phyloP scores from a whole-genome alignment of 2,888 invertebrate genomes.

The Exephanes ischioxanthus region DNA sequence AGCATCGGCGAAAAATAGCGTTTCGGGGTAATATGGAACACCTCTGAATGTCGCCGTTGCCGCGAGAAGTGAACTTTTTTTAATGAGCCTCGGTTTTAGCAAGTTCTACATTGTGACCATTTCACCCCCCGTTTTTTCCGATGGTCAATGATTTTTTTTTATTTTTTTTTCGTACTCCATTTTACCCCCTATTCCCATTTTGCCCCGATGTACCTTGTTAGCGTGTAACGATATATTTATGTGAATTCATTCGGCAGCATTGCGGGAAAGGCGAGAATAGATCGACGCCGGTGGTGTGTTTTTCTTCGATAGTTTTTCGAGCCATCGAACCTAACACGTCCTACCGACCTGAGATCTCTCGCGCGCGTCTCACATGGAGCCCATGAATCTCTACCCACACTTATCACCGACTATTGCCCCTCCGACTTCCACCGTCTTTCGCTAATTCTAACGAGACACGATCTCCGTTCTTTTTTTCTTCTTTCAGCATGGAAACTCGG shows the following conservation, averaged over 20 bases:
- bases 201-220: background rate
- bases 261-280: background rate
- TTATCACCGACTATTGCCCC: background rate
- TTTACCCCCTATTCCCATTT: too few species aligned
- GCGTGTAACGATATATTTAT: background rate
- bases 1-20: too few species aligned
- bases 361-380: background rate
- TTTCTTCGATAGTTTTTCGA: background rate
- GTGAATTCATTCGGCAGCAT: background rate
- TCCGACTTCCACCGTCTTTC: background rate
- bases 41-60: too few species aligned
- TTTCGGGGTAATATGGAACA: too few species aligned
- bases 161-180: too few species aligned
- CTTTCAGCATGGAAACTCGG: conserved; percentile 95
- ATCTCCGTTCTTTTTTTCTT: conserved; percentile 20
- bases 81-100: too few species aligned
- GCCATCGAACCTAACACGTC: conserved; percentile 3
- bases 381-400: conserved; percentile 5
- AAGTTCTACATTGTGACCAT: too few species aligned
- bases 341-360: background rate
- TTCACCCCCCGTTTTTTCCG: too few species aligned
- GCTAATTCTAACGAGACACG: conserved; percentile 44
- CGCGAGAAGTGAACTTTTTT: too few species aligned
- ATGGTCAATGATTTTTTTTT: too few species aligned
- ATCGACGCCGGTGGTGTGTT: conserved; percentile 12